phyloP scores from a whole-genome alignment of 2,888 invertebrate species.

The Drosophila emarginata region DNA sequence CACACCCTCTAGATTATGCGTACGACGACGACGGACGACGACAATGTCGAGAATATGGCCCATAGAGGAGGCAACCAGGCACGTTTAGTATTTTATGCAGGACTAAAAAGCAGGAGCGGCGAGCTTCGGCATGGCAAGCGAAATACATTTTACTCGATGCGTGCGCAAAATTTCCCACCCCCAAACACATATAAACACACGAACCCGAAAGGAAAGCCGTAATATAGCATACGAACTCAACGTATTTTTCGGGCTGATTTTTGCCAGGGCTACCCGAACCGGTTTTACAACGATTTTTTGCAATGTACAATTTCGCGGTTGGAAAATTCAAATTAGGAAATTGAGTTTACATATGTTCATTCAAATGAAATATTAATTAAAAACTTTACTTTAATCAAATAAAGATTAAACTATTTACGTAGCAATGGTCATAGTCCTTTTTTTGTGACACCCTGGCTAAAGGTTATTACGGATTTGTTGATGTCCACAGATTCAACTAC shows the following conservation, averaged over 20 bases:
- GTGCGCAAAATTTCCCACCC: constrained; percentile 4
- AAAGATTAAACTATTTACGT: too few species aligned
- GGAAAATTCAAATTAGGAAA: background rate
- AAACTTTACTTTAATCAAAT: too few species aligned
- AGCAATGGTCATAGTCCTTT: too few species aligned
- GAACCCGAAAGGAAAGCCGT: too few species aligned
- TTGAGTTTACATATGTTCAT: too few species aligned
- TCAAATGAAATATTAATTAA: too few species aligned
- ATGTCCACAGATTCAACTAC: too few species aligned
- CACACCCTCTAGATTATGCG: constrained; percentile 82
- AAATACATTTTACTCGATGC: constrained; percentile 16
- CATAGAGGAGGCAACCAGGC: constrained; percentile 22
- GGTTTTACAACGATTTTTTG: background rate
- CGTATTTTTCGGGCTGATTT: too few species aligned
- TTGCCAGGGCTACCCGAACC: constrained; percentile 6
- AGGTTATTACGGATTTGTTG: too few species aligned
- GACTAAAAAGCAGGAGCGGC: constrained; percentile 36
- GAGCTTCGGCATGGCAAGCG: constrained; percentile 1
- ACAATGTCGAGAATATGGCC: background rate
- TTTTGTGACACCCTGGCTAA: too few species aligned
- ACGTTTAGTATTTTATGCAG: constrained; percentile 24
- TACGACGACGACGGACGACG: constrained; percentile 55
- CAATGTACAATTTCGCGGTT: background rate
- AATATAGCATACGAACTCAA: too few species aligned
- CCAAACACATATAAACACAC: too few species aligned